Evolutionary conservation across 2,797 vertebrate genomes (phyloP).

Genomic region (Triplophysa yarkandensis): DNA sequence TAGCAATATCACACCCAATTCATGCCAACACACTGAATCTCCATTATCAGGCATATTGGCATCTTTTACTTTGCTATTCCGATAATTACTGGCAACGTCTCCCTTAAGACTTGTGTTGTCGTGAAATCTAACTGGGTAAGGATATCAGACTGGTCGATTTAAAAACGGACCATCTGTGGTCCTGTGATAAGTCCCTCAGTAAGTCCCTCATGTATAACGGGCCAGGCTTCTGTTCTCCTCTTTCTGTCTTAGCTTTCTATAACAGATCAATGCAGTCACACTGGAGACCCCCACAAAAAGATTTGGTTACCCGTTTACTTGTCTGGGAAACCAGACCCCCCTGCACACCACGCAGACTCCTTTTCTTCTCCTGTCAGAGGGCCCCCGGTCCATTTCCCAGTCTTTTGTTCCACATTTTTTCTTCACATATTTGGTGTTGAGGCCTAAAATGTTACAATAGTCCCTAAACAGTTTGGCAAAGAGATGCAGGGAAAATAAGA

Average conservation of each 20-base stretch:
- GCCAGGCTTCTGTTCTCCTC: constrained; percentile 68
- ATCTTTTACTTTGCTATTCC: constrained; percentile 2
- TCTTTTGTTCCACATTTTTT: constrained; percentile 49
- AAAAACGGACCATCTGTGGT: constrained; percentile 37
- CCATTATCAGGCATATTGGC: not conserved
- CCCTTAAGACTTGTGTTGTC: constrained; percentile 23
- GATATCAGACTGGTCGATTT: constrained; percentile 34
- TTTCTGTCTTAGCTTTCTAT: constrained; percentile 60
- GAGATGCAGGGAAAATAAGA: constrained; percentile 45
- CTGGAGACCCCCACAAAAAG: constrained; percentile 69
- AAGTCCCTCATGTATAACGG: constrained; percentile 50
- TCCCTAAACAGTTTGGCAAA: constrained; percentile 59
- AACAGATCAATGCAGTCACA: constrained; percentile 73
- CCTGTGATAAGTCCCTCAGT: constrained; percentile 29
- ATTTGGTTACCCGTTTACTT: constrained; percentile 70
- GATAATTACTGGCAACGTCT: constrained; percentile 25
- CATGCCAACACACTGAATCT: not conserved
- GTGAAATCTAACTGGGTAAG: not conserved
- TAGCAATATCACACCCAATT: not conserved
- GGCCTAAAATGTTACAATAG: constrained; percentile 41
- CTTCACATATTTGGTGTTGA: constrained; percentile 43
- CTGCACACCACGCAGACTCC: constrained; percentile 57
- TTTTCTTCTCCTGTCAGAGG: constrained; percentile 59
- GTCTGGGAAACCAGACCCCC: constrained; percentile 70
- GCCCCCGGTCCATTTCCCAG: constrained; percentile 59